These are phyloP conservation scores for Cephus pulcher DNA, from an alignment of 2,888 invertebrate genomes.

Conservation along the genomic window DNA sequence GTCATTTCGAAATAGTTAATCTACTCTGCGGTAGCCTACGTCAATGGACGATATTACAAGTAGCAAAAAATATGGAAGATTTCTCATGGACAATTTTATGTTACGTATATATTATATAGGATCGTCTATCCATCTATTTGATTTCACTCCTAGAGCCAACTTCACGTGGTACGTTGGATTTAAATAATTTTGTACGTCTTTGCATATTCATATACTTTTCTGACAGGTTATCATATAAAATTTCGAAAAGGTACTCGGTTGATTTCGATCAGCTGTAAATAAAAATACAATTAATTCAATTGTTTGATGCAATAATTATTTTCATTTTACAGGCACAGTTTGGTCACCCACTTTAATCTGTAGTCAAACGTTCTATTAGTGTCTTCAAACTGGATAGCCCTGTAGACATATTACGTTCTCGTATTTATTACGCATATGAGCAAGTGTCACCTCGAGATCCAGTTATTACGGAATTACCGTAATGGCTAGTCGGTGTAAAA, in stretches of 20 bases:
- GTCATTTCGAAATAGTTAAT: constrained; percentile 2
- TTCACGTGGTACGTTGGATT: not conserved
- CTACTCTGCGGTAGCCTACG: not conserved
- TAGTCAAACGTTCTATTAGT: not conserved
- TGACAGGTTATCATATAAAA: not conserved
- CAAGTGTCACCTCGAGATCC: not conserved
- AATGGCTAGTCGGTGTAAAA: not conserved
- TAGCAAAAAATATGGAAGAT: not conserved
- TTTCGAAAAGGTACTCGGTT: not conserved
- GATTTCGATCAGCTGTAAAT: not conserved
- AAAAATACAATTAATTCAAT: not conserved
- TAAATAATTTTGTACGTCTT: not conserved
- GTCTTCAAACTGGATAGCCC: not conserved
- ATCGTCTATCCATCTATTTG: not conserved
- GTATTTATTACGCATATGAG: not conserved
- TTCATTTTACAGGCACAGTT: not conserved
- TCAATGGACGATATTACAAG: not conserved
- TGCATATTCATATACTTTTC: not conserved
- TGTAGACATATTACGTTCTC: not conserved
- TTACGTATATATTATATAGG: not conserved
- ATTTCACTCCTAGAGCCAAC: not conserved
- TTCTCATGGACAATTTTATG: not conserved
- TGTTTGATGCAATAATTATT: not conserved
- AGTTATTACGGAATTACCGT: not conserved
- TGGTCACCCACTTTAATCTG: not conserved